Evolutionary conservation across 1,140 invertebrate species (phyloP), one percentile per base, ranked within the genome.

Genomic region (Cydia amplana): DNA sequence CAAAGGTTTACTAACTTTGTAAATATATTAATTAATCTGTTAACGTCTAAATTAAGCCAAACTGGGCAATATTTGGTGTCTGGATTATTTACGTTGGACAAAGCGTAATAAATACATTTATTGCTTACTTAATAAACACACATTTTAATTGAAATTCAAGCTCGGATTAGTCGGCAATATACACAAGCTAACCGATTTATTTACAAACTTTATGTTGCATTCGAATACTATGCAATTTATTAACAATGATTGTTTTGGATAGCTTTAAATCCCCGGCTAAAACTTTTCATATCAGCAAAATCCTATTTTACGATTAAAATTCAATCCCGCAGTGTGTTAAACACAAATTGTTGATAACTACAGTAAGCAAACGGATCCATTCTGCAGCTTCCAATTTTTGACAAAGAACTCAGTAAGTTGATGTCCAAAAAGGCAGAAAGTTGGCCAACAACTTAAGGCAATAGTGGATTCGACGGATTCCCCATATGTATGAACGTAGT

Each of bases 1-100:
- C 25, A 40, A 70, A 36, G 65, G 28, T 70, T 36, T 32, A 32
- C 16, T 65, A 65, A 65, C 55, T 60, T 60, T 60, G 55, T 60
- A 60, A 23, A 60, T 60, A 60, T 60, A 60, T 60, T 60, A 60
- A 60, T 60, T 23, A 60, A 60, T 60, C 0, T 60, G 55, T 60
- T 60, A 60, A 9, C 55, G 23, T 20, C 55, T 23, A 60, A 60
- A 60, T 60, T 60, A 23, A 10, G 6, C 16, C 55, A 5, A 23
- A 60, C 4, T 60, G 18, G 18, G 9, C 18, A 60, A 60, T 60
- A 60, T 60, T 60, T 60, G 55, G 18, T 60, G 1, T 23, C 20
- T 12, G 55, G 55, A 60, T 60, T 60, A 60, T 60, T 60, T 60
- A 60, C 20, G 55, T 60, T 23, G 16, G n/a, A 55, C 51, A 55